phyloP scores from a whole-genome alignment of 2,888 invertebrate species.

The Conistra vaccinii region DNA sequence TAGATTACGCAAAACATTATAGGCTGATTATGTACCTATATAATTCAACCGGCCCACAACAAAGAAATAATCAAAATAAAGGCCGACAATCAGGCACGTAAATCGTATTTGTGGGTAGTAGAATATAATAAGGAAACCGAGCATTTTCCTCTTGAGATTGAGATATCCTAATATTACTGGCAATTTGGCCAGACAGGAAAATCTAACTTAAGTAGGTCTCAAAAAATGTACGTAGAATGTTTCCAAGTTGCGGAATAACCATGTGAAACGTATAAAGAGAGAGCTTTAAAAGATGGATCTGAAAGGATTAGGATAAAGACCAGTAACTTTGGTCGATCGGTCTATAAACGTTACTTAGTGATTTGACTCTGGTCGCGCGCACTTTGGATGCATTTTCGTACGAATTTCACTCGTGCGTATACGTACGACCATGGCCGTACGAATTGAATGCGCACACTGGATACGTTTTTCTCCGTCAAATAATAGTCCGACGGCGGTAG shows the following conservation, averaged over 20 bases:
- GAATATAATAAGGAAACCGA: slow-evolving; percentile 16
- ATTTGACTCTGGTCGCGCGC: too few species aligned
- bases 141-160: slow-evolving; percentile 7
- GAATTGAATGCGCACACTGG: too few species aligned
- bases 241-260: neutral
- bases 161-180: slow-evolving; percentile 21
- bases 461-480: too few species aligned
- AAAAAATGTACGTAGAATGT: neutral
- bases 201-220: neutral
- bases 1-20: too few species aligned
- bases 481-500: too few species aligned
- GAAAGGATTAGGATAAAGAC: neutral
- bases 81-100: slow-evolving; percentile 29
- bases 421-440: too few species aligned
- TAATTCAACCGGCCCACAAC: too few species aligned
- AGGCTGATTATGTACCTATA: too few species aligned
- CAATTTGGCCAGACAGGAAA: slow-evolving; percentile 8
- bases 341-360: neutral
- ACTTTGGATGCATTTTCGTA: too few species aligned
- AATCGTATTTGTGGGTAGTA: slow-evolving; percentile 25
- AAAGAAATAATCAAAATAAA: neutral
- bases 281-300: neutral
- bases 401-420: too few species aligned
- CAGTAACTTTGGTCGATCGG: neutral
- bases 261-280: neutral